Base-by-base conservation (phyloP, 2,888 invertebrate species). In the Tipula unca region DNA sequence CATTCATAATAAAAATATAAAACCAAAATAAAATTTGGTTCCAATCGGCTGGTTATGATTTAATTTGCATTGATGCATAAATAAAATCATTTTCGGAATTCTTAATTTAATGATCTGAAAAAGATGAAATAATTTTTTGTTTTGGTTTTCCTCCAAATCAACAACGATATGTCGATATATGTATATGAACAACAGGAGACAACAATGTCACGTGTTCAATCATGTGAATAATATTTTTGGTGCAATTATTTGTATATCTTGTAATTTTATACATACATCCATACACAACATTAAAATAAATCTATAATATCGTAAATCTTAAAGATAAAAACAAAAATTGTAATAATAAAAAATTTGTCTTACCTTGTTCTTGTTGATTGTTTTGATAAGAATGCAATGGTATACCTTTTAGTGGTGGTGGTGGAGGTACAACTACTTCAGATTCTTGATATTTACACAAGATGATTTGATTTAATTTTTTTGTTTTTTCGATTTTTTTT, bases 391-490 rank as follows among this genome's bases (percentile, higher is more conserved):
- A 91, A 89, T 92, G 92, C 88, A 92, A 91, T 88, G 92, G 90
- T 86, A 92, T 91, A 89, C 93, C 92, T 91, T 94, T 94, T 87
- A 92, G 92, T 88, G 94, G 92, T 88, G 91, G 93, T 89, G 93
- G 93, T 88, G 94, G 94, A 88, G 93, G 89, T 87, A 90, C 89
- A 35, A 89, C 92, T 88, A 91, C 90, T 89, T 93, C 93, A 89
- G 91, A 92, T 90, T 94, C 94, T 94, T 93, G 88, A 90, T 88
- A 86, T 39, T 29, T 83, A 83, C 83, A 83, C 35, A 83, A 83
- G 35, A 83, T 69, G 69, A 69, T 69, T 69, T 69, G 69, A 69
- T 69, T 69, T 69, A 25, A 69, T 69, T 69, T 54, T 54, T 54
- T 32, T 32, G 32, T 4, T 32, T 32, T 32, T 32, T 32, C 32